A percentile compares a stretch with the other conserved stretches of the same genome.
phyloP scores from a whole-genome alignment of 2,797 vertebrate species.

The Acipenser ruthenus region DNA sequence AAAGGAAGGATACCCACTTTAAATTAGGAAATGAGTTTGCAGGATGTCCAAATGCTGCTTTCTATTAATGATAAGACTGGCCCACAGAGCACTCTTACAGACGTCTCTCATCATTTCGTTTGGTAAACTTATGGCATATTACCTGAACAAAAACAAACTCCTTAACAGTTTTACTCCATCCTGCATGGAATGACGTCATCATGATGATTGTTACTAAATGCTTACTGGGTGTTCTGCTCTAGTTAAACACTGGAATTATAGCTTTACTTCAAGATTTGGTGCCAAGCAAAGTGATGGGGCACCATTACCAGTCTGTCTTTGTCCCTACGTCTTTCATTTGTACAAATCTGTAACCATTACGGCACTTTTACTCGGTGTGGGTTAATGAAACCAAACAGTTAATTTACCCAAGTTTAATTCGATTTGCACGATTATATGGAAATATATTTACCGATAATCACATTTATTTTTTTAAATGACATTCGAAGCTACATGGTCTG shows the following conservation, averaged over 20 bases:
- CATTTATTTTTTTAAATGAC: no score
- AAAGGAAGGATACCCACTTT: slow-evolving; percentile 87
- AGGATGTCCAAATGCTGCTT: slow-evolving; percentile 83
- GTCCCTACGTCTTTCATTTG: no score
- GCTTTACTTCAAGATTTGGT: neutral
- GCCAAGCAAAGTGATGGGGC: neutral
- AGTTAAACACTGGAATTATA: neutral
- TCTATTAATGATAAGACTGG: slow-evolving; percentile 67
- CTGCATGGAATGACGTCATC: neutral
- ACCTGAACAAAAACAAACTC: slow-evolving; percentile 50
- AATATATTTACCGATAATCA: no score
- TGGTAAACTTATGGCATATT: slow-evolving; percentile 39
- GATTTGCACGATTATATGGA: no score
- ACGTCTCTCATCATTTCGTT: slow-evolving; percentile 11
- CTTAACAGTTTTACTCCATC: neutral
- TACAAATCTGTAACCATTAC: no score
- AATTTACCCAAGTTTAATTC: no score
- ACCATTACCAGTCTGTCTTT: no score
- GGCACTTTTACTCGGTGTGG: no score
- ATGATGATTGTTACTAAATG: neutral
- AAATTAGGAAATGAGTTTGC: slow-evolving; percentile 90
- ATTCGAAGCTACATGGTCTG: no score
- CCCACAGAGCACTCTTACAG: slow-evolving; percentile 25
- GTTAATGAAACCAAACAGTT: no score
- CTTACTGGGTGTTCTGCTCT: neutral